Conservation (phyloP, 2,113 vertebrate genomes). For the Terrapene triunguis region DNA sequence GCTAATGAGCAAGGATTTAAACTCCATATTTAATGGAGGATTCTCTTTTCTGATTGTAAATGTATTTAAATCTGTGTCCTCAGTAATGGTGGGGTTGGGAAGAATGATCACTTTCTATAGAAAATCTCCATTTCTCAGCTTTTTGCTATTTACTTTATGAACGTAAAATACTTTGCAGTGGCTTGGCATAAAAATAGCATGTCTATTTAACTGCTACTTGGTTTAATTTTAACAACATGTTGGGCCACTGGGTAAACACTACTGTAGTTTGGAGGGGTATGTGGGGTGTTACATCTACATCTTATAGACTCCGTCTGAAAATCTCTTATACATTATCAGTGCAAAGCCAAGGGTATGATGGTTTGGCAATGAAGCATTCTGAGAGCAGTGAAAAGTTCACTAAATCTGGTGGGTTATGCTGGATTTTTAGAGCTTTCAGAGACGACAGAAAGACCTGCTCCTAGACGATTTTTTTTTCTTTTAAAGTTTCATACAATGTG, state of each 20-base stretch:
- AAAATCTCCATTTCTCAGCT: neutral
- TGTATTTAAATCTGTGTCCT: neutral
- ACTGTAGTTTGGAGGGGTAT: neutral
- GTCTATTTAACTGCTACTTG: neutral
- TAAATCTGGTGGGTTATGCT: neutral
- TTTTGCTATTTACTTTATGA: neutral
- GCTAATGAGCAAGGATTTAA: neutral
- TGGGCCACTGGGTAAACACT: neutral
- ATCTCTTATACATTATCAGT: neutral
- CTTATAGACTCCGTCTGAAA: neutral
- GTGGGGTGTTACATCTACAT: neutral
- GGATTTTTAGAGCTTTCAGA: neutral
- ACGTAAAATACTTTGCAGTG: neutral
- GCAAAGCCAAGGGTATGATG: neutral
- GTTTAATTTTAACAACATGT: neutral
- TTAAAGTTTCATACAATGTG: neutral
- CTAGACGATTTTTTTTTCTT: neutral
- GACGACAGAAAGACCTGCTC: neutral
- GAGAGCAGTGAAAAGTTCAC: neutral
- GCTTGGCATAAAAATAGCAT: neutral
- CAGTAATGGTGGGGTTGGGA: neutral
- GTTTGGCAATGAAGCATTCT: neutral
- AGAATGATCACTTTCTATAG: neutral
- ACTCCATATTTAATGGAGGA: neutral
- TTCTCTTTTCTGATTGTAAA: neutral